Base-by-base conservation (phyloP, 64 coral and sea anemone species). In the Porites lutea region DNA sequence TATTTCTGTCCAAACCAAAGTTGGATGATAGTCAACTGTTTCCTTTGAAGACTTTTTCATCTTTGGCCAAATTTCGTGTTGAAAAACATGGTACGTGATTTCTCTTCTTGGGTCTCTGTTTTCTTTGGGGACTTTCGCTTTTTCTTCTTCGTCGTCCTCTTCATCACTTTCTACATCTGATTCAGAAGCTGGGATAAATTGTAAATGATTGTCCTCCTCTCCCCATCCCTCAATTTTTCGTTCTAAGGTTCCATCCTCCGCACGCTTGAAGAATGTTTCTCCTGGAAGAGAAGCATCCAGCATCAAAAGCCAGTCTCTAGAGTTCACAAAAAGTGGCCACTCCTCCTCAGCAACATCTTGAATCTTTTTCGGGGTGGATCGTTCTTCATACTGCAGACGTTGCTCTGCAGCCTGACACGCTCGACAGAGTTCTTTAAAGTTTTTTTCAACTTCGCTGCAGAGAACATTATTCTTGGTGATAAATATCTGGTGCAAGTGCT, bases 1-100 rank as follows among this genome's bases (percentile, higher is more conserved):
- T 79, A 99, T 99, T 72, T 99, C 97, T 18, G 89, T 99, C 97
- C 97, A 99, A 13, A 99, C 94, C n/a, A 99, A 93, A 65, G 94
- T 99, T 49, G 97, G 94, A 63, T 99, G 97, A 54, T 79, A 99
- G n/a, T 84, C 71, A 70, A 79, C 59, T 80, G 93, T 89, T 13
- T 50, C 58, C 37, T 84, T 84, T 47, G 45, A 84, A 27, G 77
- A 82, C 58, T 96, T 99, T 14, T 81, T 79, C 88, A 99, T 96
- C 70, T 91, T 93, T 53, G 91, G 94, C 97, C 97, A 99, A 11
- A 99, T 19, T n/a, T 99, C 97, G 66, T 90, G 71, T 59, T 69
- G 50, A 59, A 99, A 99, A 10, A 94, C 88, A 15, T 94, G 60
- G 23, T 99, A 99, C 2, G 97, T 96, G 52, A 96, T 85, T 94